Conservation (phyloP, 92 coral and sea anemone species). For the Bergia puertoricense region DNA sequence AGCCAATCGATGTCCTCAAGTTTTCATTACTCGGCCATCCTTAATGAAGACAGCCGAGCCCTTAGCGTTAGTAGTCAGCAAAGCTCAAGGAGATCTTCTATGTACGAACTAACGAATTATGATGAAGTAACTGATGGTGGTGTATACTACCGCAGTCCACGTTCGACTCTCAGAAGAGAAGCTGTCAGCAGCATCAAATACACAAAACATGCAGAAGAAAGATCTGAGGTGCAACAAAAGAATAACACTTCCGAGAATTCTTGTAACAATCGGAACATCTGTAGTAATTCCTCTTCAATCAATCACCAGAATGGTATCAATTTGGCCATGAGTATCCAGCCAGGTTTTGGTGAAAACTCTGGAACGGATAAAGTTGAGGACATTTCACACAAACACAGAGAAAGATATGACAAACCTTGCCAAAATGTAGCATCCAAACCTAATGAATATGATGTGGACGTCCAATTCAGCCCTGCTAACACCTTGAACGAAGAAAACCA, state of each 20-base stretch:
- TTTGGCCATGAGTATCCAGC: neutral
- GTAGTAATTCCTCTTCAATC: too few relatives aligned
- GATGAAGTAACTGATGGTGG: constrained; percentile 15
- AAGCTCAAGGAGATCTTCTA: neutral
- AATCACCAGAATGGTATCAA: neutral
- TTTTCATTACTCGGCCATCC: neutral
- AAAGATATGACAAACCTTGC: neutral
- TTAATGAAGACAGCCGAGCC: neutral
- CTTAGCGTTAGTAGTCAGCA: neutral
- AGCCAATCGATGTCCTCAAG: neutral
- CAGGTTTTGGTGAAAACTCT: neutral
- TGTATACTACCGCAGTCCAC: constrained; percentile 11
- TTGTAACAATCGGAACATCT: too few relatives aligned
- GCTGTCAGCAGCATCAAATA: neutral
- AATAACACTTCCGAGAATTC: neutral
- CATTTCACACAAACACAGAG: neutral
- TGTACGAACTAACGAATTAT: neutral
- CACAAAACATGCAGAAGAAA: too few relatives aligned
- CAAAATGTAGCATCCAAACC: neutral
- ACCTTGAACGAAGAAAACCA: neutral
- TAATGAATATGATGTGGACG: neutral
- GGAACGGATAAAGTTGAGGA: neutral
- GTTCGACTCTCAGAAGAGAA: neutral
- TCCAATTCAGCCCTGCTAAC: neutral
- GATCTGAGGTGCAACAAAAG: neutral